Evolutionary conservation across 2,797 vertebrate genomes (phyloP).

Genomic region (Anguilla anguilla): DNA sequence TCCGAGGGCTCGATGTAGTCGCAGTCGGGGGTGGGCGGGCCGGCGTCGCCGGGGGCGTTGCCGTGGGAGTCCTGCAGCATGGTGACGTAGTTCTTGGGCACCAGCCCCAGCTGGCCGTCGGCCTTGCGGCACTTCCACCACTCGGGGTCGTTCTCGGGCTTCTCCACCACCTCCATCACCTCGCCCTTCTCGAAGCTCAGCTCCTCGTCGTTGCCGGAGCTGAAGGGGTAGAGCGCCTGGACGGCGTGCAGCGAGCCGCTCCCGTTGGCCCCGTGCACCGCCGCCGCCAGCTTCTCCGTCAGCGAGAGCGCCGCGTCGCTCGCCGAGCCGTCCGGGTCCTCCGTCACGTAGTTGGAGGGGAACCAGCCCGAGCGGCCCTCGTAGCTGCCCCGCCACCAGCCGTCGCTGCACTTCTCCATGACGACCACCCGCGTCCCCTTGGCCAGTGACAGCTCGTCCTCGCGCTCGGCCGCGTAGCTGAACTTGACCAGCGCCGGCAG

Average conservation of each 20-base stretch:
- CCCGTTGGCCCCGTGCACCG: conserved; percentile 79
- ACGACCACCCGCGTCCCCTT: conserved; percentile 88
- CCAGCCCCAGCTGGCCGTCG: conserved; percentile 85
- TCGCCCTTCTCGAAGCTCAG: conserved; percentile 90
- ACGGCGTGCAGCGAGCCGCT: conserved; percentile 82
- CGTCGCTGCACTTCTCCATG: conserved; percentile 93
- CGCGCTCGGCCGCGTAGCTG: conserved; percentile 86
- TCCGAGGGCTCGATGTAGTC: conserved; percentile 86
- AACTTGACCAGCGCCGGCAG: conserved; percentile 89
- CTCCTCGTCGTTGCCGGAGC: conserved; percentile 87
- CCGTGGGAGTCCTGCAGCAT: conserved; percentile 79
- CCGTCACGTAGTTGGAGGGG: conserved; percentile 90
- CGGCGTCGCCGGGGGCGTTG: conserved; percentile 69
- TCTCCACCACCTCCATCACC: conserved; percentile 91
- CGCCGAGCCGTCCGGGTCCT: conserved; percentile 82
- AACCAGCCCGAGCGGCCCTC: conserved; percentile 87
- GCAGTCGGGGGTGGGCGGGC: conserved; percentile 86
- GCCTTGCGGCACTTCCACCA: conserved; percentile 93
- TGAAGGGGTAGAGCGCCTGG: conserved; percentile 90
- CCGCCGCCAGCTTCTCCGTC: conserved; percentile 83
- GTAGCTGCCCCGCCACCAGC: conserved; percentile 91
- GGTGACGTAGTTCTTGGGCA: conserved; percentile 91
- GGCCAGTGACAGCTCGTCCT: conserved; percentile 87
- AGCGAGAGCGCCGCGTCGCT: conserved; percentile 80
- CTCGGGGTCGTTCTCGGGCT: conserved; percentile 89